These are phyloP conservation scores for Leptoclinus maculatus DNA, from an alignment of 2,797 vertebrate genomes.

Conservation along the genomic window DNA sequence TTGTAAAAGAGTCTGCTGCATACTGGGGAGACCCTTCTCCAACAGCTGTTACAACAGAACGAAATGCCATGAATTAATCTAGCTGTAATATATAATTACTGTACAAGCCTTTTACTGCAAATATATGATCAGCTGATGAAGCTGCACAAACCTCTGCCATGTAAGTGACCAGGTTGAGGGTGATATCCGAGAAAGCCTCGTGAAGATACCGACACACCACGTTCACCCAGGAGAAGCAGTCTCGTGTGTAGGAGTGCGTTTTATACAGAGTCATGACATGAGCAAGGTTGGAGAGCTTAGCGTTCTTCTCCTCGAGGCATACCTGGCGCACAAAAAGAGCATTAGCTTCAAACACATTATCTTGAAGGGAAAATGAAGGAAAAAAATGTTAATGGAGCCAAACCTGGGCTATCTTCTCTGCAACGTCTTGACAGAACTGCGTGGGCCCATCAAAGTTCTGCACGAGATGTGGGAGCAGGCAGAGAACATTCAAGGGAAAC, in stretches of 20 bases:
- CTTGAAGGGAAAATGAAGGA: background rate
- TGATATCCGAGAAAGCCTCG: constrained; percentile 93
- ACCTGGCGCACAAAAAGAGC: constrained; percentile 81
- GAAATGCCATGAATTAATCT: background rate
- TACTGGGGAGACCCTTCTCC: constrained; percentile 95
- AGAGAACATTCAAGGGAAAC: constrained; percentile 97
- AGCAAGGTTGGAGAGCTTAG: constrained; percentile 95
- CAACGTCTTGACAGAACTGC: constrained; percentile 94
- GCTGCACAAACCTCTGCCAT: constrained; percentile 89
- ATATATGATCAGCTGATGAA: background rate
- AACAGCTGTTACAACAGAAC: constrained; percentile 84
- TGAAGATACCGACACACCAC: constrained; percentile 98
- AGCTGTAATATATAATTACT: background rate
- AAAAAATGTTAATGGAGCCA: background rate
- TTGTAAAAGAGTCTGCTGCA: constrained; percentile 96
- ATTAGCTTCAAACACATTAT: background rate
- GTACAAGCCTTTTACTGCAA: background rate
- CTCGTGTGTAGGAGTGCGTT: constrained; percentile 95
- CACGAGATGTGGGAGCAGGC: constrained; percentile 95
- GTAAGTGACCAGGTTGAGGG: constrained; percentile 95
- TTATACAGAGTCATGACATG: constrained; percentile 99
- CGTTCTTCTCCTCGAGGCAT: constrained; percentile 95
- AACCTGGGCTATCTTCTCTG: constrained; percentile 96
- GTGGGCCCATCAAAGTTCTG: constrained; percentile 95
- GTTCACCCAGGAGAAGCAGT: constrained; percentile 95